phyloP scores from a whole-genome alignment of 2,888 invertebrate genomes.

The Nysson spinosus region DNA sequence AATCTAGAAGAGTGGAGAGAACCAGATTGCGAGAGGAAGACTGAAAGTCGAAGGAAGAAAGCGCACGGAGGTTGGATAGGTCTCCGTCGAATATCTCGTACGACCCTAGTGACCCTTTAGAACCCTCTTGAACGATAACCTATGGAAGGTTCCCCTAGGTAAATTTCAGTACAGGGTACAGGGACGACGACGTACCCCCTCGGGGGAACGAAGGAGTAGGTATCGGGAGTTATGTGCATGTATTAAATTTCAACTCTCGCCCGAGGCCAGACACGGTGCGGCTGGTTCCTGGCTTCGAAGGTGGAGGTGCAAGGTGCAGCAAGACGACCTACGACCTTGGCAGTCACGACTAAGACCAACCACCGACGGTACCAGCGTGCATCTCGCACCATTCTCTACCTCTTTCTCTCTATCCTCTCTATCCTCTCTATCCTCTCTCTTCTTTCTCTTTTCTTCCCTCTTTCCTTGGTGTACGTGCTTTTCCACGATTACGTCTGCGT shows the following conservation, averaged over 20 bases:
- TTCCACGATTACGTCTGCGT: constrained; percentile 5
- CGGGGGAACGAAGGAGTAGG: constrained; percentile 12
- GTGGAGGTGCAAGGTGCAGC: constrained; percentile 72
- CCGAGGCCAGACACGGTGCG: constrained; percentile 65
- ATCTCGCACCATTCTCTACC: constrained; percentile 2
- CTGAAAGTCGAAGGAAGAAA: constrained; percentile 3
- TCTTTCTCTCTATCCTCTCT: background rate
- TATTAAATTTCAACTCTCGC: constrained; percentile 73
- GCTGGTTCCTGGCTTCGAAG: constrained; percentile 61
- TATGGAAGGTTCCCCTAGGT: constrained; percentile 30
- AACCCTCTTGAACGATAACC: constrained; percentile 44
- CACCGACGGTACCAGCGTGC: constrained; percentile 20
- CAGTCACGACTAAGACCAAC: constrained; percentile 67
- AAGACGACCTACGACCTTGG: constrained; percentile 73
- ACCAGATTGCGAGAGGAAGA: background rate
- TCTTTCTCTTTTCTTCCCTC: background rate
- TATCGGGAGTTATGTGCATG: constrained; percentile 59
- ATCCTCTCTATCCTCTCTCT: background rate
- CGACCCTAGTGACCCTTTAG: constrained; percentile 25
- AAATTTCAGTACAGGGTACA: constrained; percentile 13
- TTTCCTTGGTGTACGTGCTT: background rate
- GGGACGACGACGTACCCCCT: constrained; percentile 29
- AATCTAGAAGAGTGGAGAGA: too few relatives aligned
- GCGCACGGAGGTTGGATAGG: constrained; percentile 22
- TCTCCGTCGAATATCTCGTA: constrained; percentile 7